Conservation (phyloP, 2,888 invertebrate genomes). For the Oscheius myriophilus region DNA sequence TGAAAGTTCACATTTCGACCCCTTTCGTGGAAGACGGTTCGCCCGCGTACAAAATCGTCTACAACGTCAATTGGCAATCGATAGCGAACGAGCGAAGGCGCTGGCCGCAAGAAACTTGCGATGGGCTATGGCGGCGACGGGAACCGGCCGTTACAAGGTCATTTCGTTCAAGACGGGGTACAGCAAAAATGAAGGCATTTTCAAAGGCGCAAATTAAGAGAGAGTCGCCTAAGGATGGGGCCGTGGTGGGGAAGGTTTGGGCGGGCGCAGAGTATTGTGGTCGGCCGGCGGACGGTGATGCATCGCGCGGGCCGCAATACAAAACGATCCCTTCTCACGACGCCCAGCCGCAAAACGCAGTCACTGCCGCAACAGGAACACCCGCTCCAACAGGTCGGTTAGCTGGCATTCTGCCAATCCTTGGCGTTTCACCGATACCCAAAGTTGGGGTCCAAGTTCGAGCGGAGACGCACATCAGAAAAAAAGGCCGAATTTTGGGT, state of each 20-base stretch:
- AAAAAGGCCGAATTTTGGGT: too few relatives aligned
- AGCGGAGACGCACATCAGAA: too few relatives aligned
- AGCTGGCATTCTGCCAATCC: too few relatives aligned
- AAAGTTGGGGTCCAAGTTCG: too few relatives aligned
- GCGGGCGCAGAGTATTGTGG: constrained; percentile 5
- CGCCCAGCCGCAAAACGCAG: neutral
- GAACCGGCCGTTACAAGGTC: constrained; percentile 32
- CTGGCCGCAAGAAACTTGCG: constrained; percentile 24
- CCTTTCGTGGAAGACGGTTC: constrained; percentile 15
- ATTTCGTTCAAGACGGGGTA: constrained; percentile 2
- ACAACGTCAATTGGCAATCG: neutral
- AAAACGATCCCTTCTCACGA: constrained; percentile 9
- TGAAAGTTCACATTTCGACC: constrained; percentile 17
- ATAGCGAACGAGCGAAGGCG: constrained; percentile 12
- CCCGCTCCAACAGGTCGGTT: too few relatives aligned
- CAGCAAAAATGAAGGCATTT: neutral
- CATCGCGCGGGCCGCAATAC: constrained; percentile 10
- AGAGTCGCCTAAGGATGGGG: neutral
- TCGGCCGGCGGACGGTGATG: constrained; percentile 7
- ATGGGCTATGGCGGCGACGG: constrained; percentile 10
- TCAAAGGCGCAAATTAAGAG: neutral
- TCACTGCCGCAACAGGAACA: too few relatives aligned
- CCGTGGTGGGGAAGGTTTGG: neutral
- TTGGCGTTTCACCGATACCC: too few relatives aligned
- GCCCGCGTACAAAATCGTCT: constrained; percentile 12